Conservation (phyloP, 2,113 vertebrate genomes). For the Saccopteryx leptura region DNA sequence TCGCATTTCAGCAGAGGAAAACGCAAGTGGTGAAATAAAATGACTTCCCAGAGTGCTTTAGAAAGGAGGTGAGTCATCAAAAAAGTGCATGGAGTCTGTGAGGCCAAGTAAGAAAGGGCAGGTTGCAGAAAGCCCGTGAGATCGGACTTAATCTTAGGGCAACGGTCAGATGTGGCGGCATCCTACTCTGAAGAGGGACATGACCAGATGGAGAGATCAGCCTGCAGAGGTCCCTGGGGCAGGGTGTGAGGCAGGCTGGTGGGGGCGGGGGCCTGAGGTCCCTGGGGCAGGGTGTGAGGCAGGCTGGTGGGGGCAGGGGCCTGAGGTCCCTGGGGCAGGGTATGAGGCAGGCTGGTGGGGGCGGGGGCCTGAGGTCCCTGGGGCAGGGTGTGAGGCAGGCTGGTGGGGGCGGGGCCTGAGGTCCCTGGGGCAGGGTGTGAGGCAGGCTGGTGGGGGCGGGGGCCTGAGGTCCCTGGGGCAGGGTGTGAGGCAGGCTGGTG, state of each 20-base stretch:
- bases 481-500: background rate
- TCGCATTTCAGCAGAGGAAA: background rate
- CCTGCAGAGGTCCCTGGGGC: background rate
- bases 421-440: background rate
- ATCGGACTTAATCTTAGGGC: too few species aligned
- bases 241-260: background rate
- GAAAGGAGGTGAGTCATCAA: background rate
- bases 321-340: too few species aligned
- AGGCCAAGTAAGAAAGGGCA: background rate
- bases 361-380: background rate
- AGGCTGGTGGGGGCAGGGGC: fast-evolving
- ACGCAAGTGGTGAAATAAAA: background rate
- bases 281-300: too few species aligned
- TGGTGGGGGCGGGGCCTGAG: too few species aligned
- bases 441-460: background rate
- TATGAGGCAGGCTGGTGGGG: too few species aligned
- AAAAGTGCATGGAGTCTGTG: background rate
- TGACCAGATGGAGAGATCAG: background rate
- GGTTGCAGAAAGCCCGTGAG: background rate
- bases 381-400: background rate
- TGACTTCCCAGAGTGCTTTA: background rate
- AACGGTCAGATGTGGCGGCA: background rate
- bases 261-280: background rate
- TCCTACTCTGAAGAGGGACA: background rate
- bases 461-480: background rate